These are phyloP conservation scores for Drosophila gunungcola DNA, from an alignment of 1,140 invertebrate genomes.

Conservation along the genomic window DNA sequence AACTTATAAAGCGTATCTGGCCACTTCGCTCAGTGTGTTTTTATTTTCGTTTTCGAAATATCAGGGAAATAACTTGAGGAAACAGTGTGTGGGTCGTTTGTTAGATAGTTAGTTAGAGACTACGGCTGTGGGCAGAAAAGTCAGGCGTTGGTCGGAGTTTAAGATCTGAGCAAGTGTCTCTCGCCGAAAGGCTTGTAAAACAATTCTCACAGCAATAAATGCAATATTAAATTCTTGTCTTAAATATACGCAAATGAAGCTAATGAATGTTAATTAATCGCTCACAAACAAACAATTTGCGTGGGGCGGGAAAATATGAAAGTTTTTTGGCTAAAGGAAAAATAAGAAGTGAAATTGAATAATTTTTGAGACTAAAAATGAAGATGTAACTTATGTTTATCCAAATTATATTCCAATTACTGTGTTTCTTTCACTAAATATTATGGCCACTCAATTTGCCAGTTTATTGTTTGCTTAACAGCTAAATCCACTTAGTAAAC, in stretches of 20 bases:
- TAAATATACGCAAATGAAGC: constrained; percentile 37
- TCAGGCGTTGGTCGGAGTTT: constrained; percentile 10
- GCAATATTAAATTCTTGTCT: constrained; percentile 35
- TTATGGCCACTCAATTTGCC: not conserved
- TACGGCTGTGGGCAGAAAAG: constrained; percentile 27
- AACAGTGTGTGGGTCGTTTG: constrained; percentile 36
- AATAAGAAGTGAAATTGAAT: not conserved
- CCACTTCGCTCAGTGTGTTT: constrained; percentile 21
- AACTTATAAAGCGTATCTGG: constrained; percentile 14
- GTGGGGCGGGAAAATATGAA: constrained; percentile 30
- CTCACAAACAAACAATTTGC: constrained; percentile 38
- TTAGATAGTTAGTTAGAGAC: constrained; percentile 33
- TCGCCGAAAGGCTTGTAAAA: constrained; percentile 24
- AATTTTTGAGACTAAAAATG: not conserved
- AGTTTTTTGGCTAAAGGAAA: constrained; percentile 1
- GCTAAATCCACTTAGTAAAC: constrained; percentile 9
- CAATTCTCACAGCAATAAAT: constrained; percentile 50
- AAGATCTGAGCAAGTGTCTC: constrained; percentile 23
- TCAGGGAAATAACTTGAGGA: constrained; percentile 37
- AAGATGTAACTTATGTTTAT: too few relatives aligned
- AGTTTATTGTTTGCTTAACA: constrained; percentile 1
- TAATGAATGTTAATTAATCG: constrained; percentile 53
- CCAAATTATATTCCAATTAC: too few relatives aligned
- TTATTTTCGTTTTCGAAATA: constrained; percentile 16
- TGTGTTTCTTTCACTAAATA: too few relatives aligned